Evolutionary conservation across 2,113 vertebrate genomes (phyloP), one percentile per base, ranked within the genome.

Genomic region (Oriolus oriolus): DNA sequence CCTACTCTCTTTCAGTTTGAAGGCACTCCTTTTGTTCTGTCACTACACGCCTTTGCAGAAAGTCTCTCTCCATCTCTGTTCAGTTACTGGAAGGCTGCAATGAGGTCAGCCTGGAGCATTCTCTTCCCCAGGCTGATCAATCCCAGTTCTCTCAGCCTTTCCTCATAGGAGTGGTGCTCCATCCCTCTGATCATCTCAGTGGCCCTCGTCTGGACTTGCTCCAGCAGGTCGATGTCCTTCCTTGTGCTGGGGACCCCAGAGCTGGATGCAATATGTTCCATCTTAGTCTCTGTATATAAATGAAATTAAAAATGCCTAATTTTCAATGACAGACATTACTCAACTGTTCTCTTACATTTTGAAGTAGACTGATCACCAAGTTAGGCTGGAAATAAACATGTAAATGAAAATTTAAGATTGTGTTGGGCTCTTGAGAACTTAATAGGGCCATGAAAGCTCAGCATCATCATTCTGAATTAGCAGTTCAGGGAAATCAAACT

Each of bases 191-290:
- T 26, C 24, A 49, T 35, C 57, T 35, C 21, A 45, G 26, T 15
- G 41, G 6, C 26, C 37, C 18, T 69, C 15, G 39, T 56, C 49
- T 64, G 26, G 11, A 49, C 28, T 42, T 30, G 5, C 9, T 49
- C 20, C 56, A 79, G 41, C 2, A 73, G 18, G 23, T 31, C 1
- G 0, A 24, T 41, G n/a, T n/a, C 39, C 47, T 13, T 37, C 30
- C 35, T 42, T 42, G 7, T 15, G 28, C 31, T 49, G 50, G 17
- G 35, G 5, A 49, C 14, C 21, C 35, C 14, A 88, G 21, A 57
- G 14, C 31, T 23, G 31, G 22, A 27, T 33, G 12, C 11, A 27
- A 11, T 13, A 49, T 9, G 16, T 50, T 66, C 47, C 78, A 13
- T 16, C 31, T 33, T 49, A 42, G 3, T 9, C 15, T 63, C 26